Evolutionary conservation across 53 echinoderm and acorn worm genomes (phyloP).

Genomic region (Holothuria scabra): DNA sequence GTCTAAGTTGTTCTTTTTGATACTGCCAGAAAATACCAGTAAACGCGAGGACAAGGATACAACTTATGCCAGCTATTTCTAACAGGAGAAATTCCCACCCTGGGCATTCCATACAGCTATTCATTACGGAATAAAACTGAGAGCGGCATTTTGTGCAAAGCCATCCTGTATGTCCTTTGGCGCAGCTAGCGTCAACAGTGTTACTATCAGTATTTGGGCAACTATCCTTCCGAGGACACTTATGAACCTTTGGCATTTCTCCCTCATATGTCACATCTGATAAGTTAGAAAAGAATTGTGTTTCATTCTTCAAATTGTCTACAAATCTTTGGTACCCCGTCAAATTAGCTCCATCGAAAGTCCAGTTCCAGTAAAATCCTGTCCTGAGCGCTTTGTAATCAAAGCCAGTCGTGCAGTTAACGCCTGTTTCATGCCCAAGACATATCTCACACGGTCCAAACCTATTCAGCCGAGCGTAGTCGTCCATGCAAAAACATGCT

Average conservation of each 20-base stretch:
- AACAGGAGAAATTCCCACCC: neutral
- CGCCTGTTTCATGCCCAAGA: neutral
- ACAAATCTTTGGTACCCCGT: slow-evolving; percentile 1
- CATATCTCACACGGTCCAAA: slow-evolving; percentile 7
- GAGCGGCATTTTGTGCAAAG: neutral
- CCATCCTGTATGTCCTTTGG: neutral
- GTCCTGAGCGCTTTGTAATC: neutral
- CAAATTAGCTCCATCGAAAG: neutral
- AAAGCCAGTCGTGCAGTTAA: neutral
- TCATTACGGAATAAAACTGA: neutral
- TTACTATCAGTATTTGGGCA: neutral
- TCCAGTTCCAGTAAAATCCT: neutral
- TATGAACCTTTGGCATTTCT: neutral
- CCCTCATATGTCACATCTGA: neutral
- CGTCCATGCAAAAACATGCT: slow-evolving; percentile 19
- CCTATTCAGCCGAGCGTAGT: neutral
- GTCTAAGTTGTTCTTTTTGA: neutral
- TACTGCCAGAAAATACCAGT: neutral
- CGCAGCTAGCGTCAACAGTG: neutral
- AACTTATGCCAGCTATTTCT: neutral
- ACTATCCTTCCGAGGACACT: neutral
- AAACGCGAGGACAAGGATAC: neutral
- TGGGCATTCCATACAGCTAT: neutral
- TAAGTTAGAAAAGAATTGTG: neutral
- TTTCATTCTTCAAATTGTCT: neutral